Conservation (phyloP, 2,888 invertebrate species). For the Agrotis puta region DNA sequence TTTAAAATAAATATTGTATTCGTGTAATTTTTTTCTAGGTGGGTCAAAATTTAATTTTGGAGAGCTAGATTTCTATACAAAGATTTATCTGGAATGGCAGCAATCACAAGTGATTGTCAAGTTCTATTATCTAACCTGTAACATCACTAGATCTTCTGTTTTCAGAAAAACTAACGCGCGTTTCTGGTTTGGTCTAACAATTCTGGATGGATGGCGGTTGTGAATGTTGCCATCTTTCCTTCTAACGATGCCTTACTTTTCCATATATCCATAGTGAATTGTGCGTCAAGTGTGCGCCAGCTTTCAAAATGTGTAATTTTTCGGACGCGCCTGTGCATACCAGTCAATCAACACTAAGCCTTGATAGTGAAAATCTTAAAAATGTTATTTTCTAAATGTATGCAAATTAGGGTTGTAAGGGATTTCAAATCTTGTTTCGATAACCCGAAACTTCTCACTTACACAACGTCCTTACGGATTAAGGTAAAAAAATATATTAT, state of each 20-base stretch:
- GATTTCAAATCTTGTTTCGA: too few species aligned
- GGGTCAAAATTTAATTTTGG: too few species aligned
- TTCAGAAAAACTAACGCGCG: not conserved
- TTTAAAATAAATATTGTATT: not conserved
- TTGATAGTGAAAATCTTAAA: not conserved
- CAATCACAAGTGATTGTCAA: not conserved
- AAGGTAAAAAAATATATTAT: slow-evolving; percentile 18
- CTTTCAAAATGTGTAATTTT: not conserved
- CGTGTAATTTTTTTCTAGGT: too few species aligned
- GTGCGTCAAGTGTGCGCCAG: slow-evolving; percentile 9
- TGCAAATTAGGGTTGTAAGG: too few species aligned
- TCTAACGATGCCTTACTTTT: slow-evolving; percentile 7
- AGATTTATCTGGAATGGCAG: slow-evolving; percentile 1
- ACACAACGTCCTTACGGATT: not conserved
- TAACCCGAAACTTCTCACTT: slow-evolving; percentile 2
- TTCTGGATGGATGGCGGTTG: not conserved
- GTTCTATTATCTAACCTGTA: not conserved
- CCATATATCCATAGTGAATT: not conserved
- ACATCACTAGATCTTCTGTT: not conserved
- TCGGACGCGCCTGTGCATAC: not conserved
- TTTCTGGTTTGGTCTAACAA: slow-evolving; percentile 1
- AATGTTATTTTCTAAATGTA: too few species aligned
- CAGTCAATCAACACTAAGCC: slow-evolving; percentile 1
- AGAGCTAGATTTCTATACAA: not conserved
- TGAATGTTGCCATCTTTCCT: not conserved